These are phyloP conservation scores for Adrianichthys oophorus DNA, from an alignment of 2,797 vertebrate genomes.

Conservation along the genomic window DNA sequence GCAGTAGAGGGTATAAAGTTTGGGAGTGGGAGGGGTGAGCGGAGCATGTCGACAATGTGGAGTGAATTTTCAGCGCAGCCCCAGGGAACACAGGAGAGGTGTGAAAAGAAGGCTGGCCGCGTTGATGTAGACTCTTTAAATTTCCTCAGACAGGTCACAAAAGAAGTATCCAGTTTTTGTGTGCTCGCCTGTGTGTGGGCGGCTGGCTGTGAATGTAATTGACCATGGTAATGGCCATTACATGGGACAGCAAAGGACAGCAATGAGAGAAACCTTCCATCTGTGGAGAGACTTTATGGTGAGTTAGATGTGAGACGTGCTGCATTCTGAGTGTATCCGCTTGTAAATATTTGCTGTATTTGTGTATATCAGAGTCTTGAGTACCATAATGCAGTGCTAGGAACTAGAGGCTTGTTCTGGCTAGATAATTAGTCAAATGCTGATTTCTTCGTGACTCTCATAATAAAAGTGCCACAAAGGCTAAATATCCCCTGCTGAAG, in stretches of 20 bases:
- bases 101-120: slow-evolving; percentile 68
- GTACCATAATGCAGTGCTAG: slow-evolving; percentile 52
- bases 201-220: slow-evolving; percentile 36
- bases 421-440: slow-evolving; percentile 72
- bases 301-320: slow-evolving; percentile 24
- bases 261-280: slow-evolving; percentile 19
- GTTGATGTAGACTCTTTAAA: slow-evolving; percentile 40
- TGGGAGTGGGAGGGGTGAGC: slow-evolving; percentile 36
- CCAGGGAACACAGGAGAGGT: slow-evolving; percentile 51
- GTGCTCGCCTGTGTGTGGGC: slow-evolving; percentile 20
- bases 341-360: neutral
- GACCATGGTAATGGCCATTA: slow-evolving; percentile 47
- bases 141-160: slow-evolving; percentile 53
- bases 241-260: slow-evolving; percentile 38
- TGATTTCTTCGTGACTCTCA: slow-evolving; percentile 60
- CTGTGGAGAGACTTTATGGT: slow-evolving; percentile 36
- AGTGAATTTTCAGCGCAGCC: slow-evolving; percentile 53
- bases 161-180: slow-evolving; percentile 21
- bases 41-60: slow-evolving; percentile 37
- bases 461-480: slow-evolving; percentile 53
- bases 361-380: slow-evolving; percentile 33
- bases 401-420: slow-evolving; percentile 43
- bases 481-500: slow-evolving; percentile 64
- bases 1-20: slow-evolving; percentile 41
- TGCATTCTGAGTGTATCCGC: too few species aligned